Percentiles rank a stretch among this genome's conserved stretches.
phyloP scores from a whole-genome alignment of 2,888 invertebrate genomes.

The Hoplodrina ambigua region DNA sequence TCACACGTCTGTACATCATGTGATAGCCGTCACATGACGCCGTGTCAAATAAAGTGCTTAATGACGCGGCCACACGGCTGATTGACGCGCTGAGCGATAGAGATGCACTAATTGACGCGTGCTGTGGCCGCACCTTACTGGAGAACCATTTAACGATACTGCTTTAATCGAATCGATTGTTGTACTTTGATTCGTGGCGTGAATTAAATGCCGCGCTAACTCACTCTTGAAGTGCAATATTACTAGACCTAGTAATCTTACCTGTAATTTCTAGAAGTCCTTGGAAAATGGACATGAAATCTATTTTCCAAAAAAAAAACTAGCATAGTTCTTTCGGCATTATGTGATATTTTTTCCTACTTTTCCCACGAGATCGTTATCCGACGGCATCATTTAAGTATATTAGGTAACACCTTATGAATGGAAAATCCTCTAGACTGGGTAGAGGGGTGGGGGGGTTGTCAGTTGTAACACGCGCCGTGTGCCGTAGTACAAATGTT shows the following conservation, averaged over 20 bases:
- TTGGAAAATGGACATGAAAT: too few relatives aligned
- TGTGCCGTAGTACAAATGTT: not conserved
- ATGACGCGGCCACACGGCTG: slow-evolving; percentile 22
- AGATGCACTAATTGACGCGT: slow-evolving; percentile 46
- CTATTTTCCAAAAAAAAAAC: too few relatives aligned
- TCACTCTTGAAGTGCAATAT: not conserved
- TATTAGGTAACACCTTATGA: too few relatives aligned
- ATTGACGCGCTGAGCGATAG: slow-evolving; percentile 29
- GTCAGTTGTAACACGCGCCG: not conserved
- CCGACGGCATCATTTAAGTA: too few relatives aligned
- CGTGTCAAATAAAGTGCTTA: not conserved
- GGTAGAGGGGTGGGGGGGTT: too few relatives aligned
- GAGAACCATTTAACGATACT: slow-evolving; percentile 1
- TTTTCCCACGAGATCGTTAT: too few relatives aligned
- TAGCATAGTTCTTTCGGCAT: too few relatives aligned
- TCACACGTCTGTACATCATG: slow-evolving; percentile 33
- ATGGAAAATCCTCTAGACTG: too few relatives aligned
- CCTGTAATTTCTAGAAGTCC: too few relatives aligned
- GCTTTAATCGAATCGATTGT: not conserved
- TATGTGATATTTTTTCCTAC: too few relatives aligned
- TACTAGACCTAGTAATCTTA: not conserved
- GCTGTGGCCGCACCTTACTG: not conserved
- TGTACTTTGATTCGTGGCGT: not conserved
- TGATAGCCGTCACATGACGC: slow-evolving; percentile 28
- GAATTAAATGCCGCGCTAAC: too few relatives aligned